A percentile compares a stretch with the other conserved stretches of the same genome.
phyloP scores from a whole-genome alignment of 2,888 invertebrate species.

The Troilus luridus region DNA sequence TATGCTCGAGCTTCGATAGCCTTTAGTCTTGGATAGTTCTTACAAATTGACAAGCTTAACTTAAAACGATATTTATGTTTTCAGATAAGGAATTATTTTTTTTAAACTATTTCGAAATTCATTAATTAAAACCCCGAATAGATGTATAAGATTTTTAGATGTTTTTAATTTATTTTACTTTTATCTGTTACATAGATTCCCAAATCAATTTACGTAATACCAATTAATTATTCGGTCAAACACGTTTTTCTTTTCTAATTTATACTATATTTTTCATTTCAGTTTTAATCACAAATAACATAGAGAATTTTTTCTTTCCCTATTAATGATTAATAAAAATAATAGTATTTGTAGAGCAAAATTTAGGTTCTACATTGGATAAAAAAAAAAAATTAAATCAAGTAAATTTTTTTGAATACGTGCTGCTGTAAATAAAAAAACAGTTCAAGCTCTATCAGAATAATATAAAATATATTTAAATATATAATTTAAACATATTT shows the following conservation, averaged over 20 bases:
- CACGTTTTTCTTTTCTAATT: not conserved
- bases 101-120: not conserved
- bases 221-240: not conserved
- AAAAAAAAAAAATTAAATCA: too few species aligned
- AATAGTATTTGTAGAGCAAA: too few species aligned
- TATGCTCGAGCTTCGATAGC: not conserved
- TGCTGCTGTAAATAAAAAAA: too few species aligned
- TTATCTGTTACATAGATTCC: not conserved
- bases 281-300: not conserved
- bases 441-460: too few species aligned
- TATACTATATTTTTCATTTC: not conserved
- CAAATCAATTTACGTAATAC: not conserved
- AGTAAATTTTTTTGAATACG: too few species aligned
- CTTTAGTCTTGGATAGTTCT: not conserved
- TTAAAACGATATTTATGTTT: slow-evolving; percentile 35
- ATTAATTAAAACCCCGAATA: not conserved
- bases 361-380: too few species aligned
- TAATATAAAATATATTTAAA: too few species aligned
- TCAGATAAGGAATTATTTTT: not conserved
- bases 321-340: too few species aligned
- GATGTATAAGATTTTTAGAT: not conserved
- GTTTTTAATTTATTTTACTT: not conserved
- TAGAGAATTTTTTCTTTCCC: not conserved
- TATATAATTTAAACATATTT: too few species aligned
- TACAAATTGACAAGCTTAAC: slow-evolving; percentile 5